A percentile compares a stretch with the other conserved stretches of the same genome.
Conservation (phyloP, 1,140 invertebrate species). For the Maconellicoccus hirsutus region DNA sequence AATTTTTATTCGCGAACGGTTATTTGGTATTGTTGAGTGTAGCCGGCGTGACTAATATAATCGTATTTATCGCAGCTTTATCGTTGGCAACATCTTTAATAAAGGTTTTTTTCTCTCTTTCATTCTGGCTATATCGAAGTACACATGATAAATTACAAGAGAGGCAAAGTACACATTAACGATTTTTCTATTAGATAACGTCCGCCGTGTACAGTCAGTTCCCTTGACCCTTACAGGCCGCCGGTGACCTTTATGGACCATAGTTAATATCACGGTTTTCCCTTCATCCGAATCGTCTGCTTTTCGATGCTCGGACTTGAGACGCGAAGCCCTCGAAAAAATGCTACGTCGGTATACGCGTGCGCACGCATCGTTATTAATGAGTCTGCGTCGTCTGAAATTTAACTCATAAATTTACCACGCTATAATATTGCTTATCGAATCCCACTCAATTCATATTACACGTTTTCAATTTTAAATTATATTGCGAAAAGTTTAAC, state of each 20-base stretch:
- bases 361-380: neutral
- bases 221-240: neutral
- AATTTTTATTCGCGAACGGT: neutral
- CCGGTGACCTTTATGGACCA: neutral
- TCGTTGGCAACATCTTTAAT: neutral
- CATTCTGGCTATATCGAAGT: neutral
- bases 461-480: constrained; percentile 8
- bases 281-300: too few relatives aligned
- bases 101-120: neutral
- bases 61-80: neutral
- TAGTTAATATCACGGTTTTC: neutral
- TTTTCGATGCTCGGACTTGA: too few relatives aligned
- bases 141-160: neutral
- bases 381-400: neutral
- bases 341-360: neutral
- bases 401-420: constrained; percentile 9
- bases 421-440: neutral
- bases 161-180: neutral
- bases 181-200: neutral
- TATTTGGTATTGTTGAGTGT: neutral
- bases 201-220: neutral
- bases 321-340: neutral
- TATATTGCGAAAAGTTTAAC: constrained; percentile 7
- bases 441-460: constrained; percentile 5
- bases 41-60: neutral